Evolutionary conservation across 2,113 vertebrate genomes (phyloP), one percentile per base, ranked within the genome.

Genomic region (Toxostoma redivivum): DNA sequence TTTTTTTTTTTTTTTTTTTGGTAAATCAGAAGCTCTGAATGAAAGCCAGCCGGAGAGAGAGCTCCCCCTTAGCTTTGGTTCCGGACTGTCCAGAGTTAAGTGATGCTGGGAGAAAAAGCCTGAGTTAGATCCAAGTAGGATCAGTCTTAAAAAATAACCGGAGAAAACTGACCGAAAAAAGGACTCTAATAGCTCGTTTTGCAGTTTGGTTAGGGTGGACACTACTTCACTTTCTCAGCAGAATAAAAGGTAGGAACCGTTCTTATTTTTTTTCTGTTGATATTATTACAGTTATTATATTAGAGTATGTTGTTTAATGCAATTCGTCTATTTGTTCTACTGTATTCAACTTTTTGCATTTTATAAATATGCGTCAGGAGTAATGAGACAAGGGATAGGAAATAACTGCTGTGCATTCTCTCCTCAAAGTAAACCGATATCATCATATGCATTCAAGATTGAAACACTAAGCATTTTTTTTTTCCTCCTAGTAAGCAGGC

Each of bases 81-180:
- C 96, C 96, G 92, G 95, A 96, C 96, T 96, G 97, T 93, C 97
- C 97, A 97, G 98, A 98, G 97, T 98, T 98, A 97, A 98, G 97
- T 97, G 97, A 97, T 97, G 97, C 96, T 97, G 94, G 74, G 96
- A 96, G 97, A 90, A 96, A 97, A 97, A 98, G 91, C 96, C 96
- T 64, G 98, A 98, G 97, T 98, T 98, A 97, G 97, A 98, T 95
- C 87, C 96, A 98, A 98, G 97, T 97, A 94, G 96, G 91, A 97
- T 88, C 97, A 83, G 86, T 66, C 94, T 89, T 87, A 97, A 91
- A 66, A 97, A 97, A 98, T 83, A 98, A 91, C 86, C 70, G 94
- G 60, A 81, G 92, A 83, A 96, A 97, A 95, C 79, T 78, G 92
- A 35, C 48, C 15, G 31, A 90, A 85, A 78, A 94, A 94, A 91